Percentiles rank a stretch among this genome's conserved stretches.
Evolutionary conservation across 2,797 vertebrate species (phyloP).

Genomic region (Chanos chanos): DNA sequence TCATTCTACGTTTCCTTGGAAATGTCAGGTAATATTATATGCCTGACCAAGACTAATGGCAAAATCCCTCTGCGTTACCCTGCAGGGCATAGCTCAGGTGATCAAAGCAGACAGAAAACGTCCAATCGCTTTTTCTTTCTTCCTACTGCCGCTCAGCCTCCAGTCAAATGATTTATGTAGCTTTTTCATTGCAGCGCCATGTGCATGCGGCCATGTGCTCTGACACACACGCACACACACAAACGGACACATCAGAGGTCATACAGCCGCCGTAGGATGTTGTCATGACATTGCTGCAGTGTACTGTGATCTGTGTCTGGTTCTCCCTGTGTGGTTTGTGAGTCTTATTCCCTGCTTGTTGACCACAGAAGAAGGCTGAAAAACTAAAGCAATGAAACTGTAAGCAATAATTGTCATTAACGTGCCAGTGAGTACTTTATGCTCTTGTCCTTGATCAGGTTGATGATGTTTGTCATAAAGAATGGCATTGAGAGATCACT

Average conservation of each 20-base stretch:
- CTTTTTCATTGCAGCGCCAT: background rate
- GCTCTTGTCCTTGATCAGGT: background rate
- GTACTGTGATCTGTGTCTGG: background rate
- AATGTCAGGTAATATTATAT: conserved; percentile 47
- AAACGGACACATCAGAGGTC: conserved; percentile 5
- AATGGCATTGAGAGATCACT: too few relatives aligned
- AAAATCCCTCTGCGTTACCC: conserved; percentile 49
- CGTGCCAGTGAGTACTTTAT: background rate
- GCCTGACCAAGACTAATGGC: conserved; percentile 56
- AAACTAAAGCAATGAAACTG: too few relatives aligned
- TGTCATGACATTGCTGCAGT: background rate
- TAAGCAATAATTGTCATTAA: background rate
- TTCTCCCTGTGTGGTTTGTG: background rate
- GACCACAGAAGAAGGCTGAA: background rate
- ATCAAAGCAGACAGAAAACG: conserved; percentile 54
- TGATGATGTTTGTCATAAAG: background rate
- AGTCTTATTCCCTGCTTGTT: background rate
- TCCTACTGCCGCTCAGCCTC: background rate
- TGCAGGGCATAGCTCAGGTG: conserved; percentile 44
- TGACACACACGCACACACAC: background rate
- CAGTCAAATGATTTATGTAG: conserved; percentile 7
- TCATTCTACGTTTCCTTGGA: conserved; percentile 3
- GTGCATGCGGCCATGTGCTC: background rate
- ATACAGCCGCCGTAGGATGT: background rate
- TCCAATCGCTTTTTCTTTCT: conserved; percentile 31